Conservation (phyloP, 2,888 invertebrate species). For the Leptinotarsa rubiginosa region DNA sequence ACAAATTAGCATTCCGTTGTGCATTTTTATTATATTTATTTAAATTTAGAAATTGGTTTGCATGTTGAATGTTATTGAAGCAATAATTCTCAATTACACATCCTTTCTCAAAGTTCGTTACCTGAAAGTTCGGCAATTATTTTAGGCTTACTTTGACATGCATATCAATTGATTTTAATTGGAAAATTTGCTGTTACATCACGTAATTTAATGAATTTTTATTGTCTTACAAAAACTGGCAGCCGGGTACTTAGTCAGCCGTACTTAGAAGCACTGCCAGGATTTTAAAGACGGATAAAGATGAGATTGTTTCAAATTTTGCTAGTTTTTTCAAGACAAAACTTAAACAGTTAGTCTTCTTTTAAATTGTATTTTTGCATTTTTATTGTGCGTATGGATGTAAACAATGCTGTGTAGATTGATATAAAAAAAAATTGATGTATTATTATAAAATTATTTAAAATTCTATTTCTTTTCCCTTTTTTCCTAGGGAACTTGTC, state of each 20-base stretch:
- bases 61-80: constrained; percentile 34
- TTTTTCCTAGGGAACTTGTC: background rate
- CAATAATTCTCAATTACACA: constrained; percentile 32
- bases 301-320: constrained; percentile 30
- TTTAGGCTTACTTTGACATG: constrained; percentile 27
- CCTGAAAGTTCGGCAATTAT: constrained; percentile 26
- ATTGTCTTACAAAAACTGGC: constrained; percentile 39
- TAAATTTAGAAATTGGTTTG: constrained; percentile 40
- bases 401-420: constrained; percentile 63
- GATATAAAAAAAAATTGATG: constrained; percentile 61
- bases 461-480: constrained; percentile 24
- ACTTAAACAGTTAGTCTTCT: constrained; percentile 35
- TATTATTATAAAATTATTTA: constrained; percentile 59
- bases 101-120: background rate
- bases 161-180: constrained; percentile 33
- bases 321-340: constrained; percentile 44
- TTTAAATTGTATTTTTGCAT: constrained; percentile 51
- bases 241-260: constrained; percentile 39
- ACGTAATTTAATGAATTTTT: constrained; percentile 31
- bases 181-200: constrained; percentile 43
- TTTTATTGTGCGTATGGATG: constrained; percentile 61
- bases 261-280: constrained; percentile 47
- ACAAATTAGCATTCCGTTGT: constrained; percentile 58
- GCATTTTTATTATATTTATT: constrained; percentile 47
- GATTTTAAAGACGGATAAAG: constrained; percentile 32